These are phyloP conservation scores for Nemotelus pantherinus DNA, from an alignment of 2,888 invertebrate species.

Conservation along the genomic window DNA sequence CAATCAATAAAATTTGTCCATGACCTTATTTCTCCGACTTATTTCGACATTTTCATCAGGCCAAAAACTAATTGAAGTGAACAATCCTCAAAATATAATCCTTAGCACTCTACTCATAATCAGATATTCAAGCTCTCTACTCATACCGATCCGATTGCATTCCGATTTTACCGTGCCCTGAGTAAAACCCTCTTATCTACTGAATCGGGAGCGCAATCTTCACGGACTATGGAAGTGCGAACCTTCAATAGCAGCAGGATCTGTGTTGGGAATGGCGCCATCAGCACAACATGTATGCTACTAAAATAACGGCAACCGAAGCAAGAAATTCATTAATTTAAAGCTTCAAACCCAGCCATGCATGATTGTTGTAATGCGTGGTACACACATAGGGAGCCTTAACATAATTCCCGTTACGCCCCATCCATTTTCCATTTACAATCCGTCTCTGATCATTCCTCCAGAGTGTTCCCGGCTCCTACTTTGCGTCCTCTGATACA, in stretches of 20 bases:
- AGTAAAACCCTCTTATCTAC: no score
- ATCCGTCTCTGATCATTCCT: conserved; percentile 12
- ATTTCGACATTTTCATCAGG: no score
- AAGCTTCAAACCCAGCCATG: conserved; percentile 41
- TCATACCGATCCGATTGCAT: no score
- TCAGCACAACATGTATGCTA: conserved; percentile 1
- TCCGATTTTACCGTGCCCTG: no score
- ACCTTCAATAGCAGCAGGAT: conserved; percentile 21
- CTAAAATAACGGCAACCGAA: conserved; percentile 35
- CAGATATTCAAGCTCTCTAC: no score
- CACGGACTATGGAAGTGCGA: background rate
- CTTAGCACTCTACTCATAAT: no score
- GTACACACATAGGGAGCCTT: conserved; percentile 22
- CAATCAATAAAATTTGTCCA: no score
- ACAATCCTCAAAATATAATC: no score
- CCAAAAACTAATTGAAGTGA: no score
- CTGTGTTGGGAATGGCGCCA: conserved; percentile 24
- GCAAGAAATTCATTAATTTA: conserved; percentile 43
- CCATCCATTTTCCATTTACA: conserved; percentile 35
- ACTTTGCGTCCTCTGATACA: background rate
- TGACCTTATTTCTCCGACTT: no score
- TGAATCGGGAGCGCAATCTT: background rate
- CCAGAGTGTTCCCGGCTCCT: background rate
- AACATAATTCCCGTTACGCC: conserved; percentile 27
- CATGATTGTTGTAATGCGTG: conserved; percentile 40